Evolutionary conservation across 2,797 vertebrate species (phyloP), one percentile per base, ranked within the genome.

Genomic region (Anguilla anguilla): DNA sequence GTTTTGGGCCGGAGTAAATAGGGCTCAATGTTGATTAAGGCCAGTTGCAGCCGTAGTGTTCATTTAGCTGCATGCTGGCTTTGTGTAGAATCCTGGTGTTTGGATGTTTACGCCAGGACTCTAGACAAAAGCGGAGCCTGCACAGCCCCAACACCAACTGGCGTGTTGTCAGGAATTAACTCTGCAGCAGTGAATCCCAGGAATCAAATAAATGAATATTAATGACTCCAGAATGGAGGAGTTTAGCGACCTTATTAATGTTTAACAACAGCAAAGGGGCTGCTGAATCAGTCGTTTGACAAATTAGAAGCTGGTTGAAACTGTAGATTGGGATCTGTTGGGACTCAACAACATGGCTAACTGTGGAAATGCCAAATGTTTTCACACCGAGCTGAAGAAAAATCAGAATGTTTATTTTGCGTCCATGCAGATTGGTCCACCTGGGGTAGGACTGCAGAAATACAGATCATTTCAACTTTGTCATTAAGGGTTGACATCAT

Each of bases 381-480:
- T 59, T 17, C 46, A 51, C 3, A 46, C 39, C 22, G 0, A n/a
- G 79, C 79, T 82, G 22, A 25, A 49, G n/a, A 81, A 25, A 11
- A 82, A 51, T 22, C 39, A 10, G n/a, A n/a, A 19, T 19, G 31
- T 39, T 64, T 61, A 64, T 57, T 17, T 51, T 85, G 83, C 10
- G 28, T 53, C 64, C 19, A 15, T 46, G 64, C 87, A 84, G 86
- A 84, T 31, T 77, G 83, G 87, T 77, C 15, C 39, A 67, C 53
- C 67, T 31, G 53, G 69, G 55, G 83, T 35, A 25, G 28, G 64
- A 51, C 67, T 28, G 64, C 79, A 64, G 83, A 77, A 72, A 5
- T 31, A 53, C 46, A 51, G 51, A 72, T 83, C 77, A 35, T 43
- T 87, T 86, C 79, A 86, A 61, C 57, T 83, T 82, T 82, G 55